Base-by-base conservation (phyloP, 1,140 invertebrate species). In the Apis laboriosa region DNA sequence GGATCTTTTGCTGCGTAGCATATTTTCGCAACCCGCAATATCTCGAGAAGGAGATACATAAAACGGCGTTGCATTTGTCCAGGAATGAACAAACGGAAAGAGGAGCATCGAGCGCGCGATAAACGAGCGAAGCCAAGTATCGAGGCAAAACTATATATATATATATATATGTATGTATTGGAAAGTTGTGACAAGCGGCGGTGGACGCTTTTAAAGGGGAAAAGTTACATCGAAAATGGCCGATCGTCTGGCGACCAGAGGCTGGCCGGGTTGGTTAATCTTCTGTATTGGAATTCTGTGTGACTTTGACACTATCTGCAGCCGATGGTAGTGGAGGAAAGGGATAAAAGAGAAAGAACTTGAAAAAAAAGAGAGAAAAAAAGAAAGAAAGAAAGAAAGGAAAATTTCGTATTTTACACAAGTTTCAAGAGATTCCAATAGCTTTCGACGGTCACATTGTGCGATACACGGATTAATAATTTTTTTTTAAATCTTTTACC, bases 181-280 rank as follows among this genome's bases (percentile, higher is more conserved):
- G 53, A 49, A 67, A 66, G 49, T 56, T 66, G 61, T 58, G 79
- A 74, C 78, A 28, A 74, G 56, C 56, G 21, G 28, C 28, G 28
- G 49, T 70, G 53, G 28, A 49, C 76, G 77, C 21, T 79, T 79
- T 68, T 74, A 77, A 77, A 63, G 74, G 24, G 74, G 74, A 79
- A 71, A 72, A 71, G 77, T 58, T 78, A 78, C 63, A 53, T 68
- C 21, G 76, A 77, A 77, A 68, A 71, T 71, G 71, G 19, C 34
- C 77, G 66, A 78, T 78, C 53, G 61, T 11, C 34, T 19, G 28
- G 24, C 53, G 11, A 43, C 43, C 15, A 28, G 34, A 43, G 34
- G 9, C 49, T 43, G 24, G 49, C 68, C 13, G 9, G 13, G 17
- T 34, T 34, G 21, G n/a, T 34, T 66, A 66, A 77, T 77, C 63